Evolutionary conservation across 2,113 vertebrate genomes (phyloP), one percentile per base, ranked within the genome.

Genomic region (Corythoichthys haematopterus): DNA sequence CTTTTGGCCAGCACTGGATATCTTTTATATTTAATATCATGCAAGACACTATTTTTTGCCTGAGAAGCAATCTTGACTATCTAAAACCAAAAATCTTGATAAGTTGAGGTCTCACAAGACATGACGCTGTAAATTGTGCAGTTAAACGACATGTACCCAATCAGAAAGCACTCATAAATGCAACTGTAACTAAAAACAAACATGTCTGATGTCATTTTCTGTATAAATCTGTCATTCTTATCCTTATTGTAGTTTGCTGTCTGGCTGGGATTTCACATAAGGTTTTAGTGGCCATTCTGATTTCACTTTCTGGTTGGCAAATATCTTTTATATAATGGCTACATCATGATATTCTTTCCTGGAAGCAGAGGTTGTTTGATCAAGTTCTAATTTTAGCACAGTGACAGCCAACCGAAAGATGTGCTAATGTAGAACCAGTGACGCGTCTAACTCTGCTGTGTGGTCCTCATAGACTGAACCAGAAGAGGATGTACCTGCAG

Each of bases 401-500:
- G 10, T 28, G 58, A 60, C 58, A 60, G 16, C 57, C 57, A 40
- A 3, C 37, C 15, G 53, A 35, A 36, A 12, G 56, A 6, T 58
- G 2, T 4, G 36, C 7, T 8, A 13, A 38, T n/a, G 35, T n/a
- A 7, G 14, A 48, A 77, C 15, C 61, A 45, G 15, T 64, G 15
- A 63, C 56, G 2, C 33, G 16, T 57, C 36, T 72, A 16, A 74
- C 62, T 78, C n/a, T 10, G 35, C 43, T 70, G 52, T 60, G 4
- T 47, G 67, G 46, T 81, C 63, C 48, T 59, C 68, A 13, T 90
- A 99, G 97, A 89, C 90, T 99, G 85, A 93, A 95, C 45, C 97
- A 98, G 92, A 98, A 98, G 90, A 84, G 96, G 37, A 92, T 98
- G 81, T 95, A 94, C 80, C 92, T 99, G 20, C 97, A 98, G 90